Conservation (phyloP, 2,888 invertebrate species). For the Gandaritis pyraliata region DNA sequence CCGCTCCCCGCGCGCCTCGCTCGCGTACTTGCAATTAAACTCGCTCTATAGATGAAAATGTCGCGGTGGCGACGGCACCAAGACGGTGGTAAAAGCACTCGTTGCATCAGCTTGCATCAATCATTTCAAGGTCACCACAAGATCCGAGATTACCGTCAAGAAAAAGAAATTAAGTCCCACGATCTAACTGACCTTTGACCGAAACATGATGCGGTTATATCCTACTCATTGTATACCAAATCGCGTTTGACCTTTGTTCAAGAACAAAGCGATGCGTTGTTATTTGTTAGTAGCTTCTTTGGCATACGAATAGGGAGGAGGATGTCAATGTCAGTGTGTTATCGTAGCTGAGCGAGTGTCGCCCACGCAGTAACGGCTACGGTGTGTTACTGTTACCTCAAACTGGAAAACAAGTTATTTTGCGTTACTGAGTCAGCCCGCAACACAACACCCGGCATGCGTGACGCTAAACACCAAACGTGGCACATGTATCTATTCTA, state of each 20-base stretch:
- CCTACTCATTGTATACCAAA: conserved; percentile 47
- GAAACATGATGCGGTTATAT: conserved; percentile 35
- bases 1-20: conserved; percentile 60
- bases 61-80: conserved; percentile 41
- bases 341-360: conserved; percentile 57
- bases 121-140: conserved; percentile 39
- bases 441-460: conserved; percentile 44
- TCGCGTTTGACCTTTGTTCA: conserved; percentile 59
- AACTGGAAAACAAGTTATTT: conserved; percentile 73
- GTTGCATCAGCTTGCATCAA: conserved; percentile 44
- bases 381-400: conserved; percentile 71
- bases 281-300: conserved; percentile 43
- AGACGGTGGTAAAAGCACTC: conserved; percentile 37
- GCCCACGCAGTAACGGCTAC: conserved; percentile 74
- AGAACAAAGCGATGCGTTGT: conserved; percentile 50
- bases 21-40: conserved; percentile 62
- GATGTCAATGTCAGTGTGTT: conserved; percentile 47
- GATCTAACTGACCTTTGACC: conserved; percentile 45
- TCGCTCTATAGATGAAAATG: conserved; percentile 64
- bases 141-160: conserved; percentile 32
- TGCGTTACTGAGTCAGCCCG: conserved; percentile 64
- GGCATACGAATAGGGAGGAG: conserved; percentile 51
- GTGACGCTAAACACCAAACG: conserved; percentile 47
- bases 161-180: conserved; percentile 46
- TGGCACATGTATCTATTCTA: conserved; percentile 6